Percentiles rank a stretch among this genome's conserved stretches.
Evolutionary conservation across 2,113 vertebrate genomes (phyloP).

Genomic region (Dasyornis broadbenti): DNA sequence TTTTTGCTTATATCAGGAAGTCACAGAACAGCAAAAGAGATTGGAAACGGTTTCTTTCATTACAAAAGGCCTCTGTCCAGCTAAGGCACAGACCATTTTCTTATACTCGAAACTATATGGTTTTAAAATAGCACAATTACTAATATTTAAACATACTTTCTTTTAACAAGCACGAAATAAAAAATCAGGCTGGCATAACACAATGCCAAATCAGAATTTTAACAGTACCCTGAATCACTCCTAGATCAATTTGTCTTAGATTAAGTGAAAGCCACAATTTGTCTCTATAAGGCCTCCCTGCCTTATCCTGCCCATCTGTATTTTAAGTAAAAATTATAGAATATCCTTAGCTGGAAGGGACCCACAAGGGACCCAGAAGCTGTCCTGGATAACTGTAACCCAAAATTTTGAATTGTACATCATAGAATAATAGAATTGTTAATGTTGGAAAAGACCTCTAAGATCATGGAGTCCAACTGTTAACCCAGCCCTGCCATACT

Average conservation of each 20-base stretch:
- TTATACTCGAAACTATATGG: neutral
- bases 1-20: neutral
- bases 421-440: too few species aligned
- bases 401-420: rapidly evolving
- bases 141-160: neutral
- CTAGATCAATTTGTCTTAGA: neutral
- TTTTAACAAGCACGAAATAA: neutral
- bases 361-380: neutral
- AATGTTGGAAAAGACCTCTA: neutral
- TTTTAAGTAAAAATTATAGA: neutral
- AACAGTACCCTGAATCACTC: neutral
- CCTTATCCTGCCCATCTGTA: too few species aligned
- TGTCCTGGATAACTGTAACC: neutral
- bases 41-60: neutral
- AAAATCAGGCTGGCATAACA: neutral
- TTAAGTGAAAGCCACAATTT: neutral
- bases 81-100: neutral
- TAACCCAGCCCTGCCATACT: neutral
- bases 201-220: neutral
- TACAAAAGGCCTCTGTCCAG: rapidly evolving
- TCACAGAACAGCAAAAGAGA: neutral
- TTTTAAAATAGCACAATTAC: neutral
- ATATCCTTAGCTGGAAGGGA: neutral
- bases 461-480: neutral
- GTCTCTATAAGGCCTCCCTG: neutral